Base-by-base conservation (phyloP, 2,888 invertebrate species). In the Antheraea assamensis region DNA sequence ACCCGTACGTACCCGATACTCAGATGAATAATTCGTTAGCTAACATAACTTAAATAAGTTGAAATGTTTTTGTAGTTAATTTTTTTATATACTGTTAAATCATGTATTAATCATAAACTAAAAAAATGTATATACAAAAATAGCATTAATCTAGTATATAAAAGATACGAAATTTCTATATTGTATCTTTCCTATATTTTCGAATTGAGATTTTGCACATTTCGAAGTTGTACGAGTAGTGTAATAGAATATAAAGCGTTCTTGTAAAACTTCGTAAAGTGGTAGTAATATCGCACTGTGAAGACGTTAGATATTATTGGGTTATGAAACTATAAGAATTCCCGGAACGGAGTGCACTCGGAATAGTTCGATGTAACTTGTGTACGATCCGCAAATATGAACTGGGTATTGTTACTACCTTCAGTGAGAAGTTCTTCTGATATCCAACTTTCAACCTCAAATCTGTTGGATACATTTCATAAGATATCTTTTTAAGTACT, bases 261-360 rank as follows among this genome's bases (percentile, higher is more conserved):
- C 80, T 81, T 79, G 80, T 78, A 79, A 79, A 87, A 89, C 85
- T 90, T 87, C 78, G 76, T 76, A 80, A 82, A 87, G 85, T 80
- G 85, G 81, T 78, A 79, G 85, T 87, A 87, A 86, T 86, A 88
- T 86, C 80, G 77, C 77, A 81, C 79, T 79, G 75, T 78, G 81
- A 83, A 84, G 84, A 87, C 78, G 86, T 87, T 81, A 84, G 30
- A 64, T 79, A 83, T 88, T 90, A 91, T 91, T 90, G 86, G 86
- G 86, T 88, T 89, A 88, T 89, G 88, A 91, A 92, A 91, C 87
- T 90, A 86, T 86, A 83, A 89, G 85, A 85, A 85, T 82, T 81
- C 81, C 78, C 75, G 79, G 77, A 78, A 78, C 74, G 76, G 79
- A 89, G 85, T 87, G 86, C 84, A 85, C 85, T 89, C 83, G 76